A percentile compares a stretch with the other conserved stretches of the same genome.
Conservation (phyloP, 2,113 vertebrate species). For the Corynorhinus townsendii region DNA sequence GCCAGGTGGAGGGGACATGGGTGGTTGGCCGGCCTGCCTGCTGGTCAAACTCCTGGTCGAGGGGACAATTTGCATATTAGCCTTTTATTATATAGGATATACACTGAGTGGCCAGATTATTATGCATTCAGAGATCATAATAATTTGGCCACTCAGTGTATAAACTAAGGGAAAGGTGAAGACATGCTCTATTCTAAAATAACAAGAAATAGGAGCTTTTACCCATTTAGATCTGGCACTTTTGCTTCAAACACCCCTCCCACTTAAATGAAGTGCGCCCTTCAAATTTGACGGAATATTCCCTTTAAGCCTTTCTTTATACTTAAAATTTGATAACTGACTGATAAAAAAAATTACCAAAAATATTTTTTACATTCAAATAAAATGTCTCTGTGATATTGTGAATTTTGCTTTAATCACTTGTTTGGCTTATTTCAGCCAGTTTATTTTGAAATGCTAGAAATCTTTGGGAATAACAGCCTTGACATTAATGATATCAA, state of each 20-base stretch:
- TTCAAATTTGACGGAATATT: not conserved
- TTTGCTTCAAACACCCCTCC: not conserved
- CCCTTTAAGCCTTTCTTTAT: not conserved
- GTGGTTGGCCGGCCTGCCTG: too few species aligned
- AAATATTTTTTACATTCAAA: slow-evolving; percentile 42
- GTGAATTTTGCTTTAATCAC: slow-evolving; percentile 49
- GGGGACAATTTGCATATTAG: too few species aligned
- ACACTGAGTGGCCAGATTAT: too few species aligned
- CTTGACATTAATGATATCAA: slow-evolving; percentile 76
- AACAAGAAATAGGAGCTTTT: not conserved
- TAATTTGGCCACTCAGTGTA: too few species aligned
- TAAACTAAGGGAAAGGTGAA: not conserved
- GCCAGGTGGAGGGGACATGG: too few species aligned
- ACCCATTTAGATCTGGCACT: not conserved
- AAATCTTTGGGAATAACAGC: slow-evolving; percentile 48
- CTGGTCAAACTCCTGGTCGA: too few species aligned
- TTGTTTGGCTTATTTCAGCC: slow-evolving; percentile 30
- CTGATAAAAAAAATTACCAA: slow-evolving; percentile 40
- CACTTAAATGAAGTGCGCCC: not conserved
- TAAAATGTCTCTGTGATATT: slow-evolving; percentile 39
- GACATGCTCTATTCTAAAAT: not conserved
- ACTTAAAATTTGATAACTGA: slow-evolving; percentile 34
- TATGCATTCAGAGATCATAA: too few species aligned
- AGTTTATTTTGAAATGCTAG: slow-evolving; percentile 63
- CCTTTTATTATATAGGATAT: too few species aligned